A percentile compares a stretch with the other conserved stretches of the same genome.
These are phyloP conservation scores for Micropoecilia bifurca DNA, from an alignment of 2,797 vertebrate species.

Conservation along the genomic window DNA sequence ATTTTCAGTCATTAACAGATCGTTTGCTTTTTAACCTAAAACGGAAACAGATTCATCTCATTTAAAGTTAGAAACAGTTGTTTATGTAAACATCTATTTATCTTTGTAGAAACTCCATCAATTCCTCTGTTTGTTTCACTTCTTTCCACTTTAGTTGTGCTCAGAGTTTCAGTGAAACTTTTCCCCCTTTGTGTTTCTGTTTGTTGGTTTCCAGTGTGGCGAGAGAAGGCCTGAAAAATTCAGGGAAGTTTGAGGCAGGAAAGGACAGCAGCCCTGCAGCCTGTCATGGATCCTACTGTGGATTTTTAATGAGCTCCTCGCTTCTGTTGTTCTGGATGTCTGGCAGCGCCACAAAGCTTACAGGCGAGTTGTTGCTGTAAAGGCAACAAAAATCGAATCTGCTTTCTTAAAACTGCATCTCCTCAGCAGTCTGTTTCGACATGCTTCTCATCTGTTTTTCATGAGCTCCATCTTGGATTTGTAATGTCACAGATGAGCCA, in stretches of 20 bases:
- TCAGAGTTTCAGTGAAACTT: conserved; percentile 31
- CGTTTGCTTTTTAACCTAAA: neutral
- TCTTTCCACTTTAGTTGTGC: neutral
- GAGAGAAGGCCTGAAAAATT: conserved; percentile 53
- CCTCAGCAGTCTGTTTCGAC: conserved; percentile 13
- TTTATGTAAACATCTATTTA: neutral
- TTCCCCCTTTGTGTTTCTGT: conserved; percentile 10
- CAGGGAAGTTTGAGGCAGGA: conserved; percentile 34
- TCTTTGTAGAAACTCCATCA: neutral
- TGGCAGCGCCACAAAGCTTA: neutral
- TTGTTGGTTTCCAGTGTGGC: conserved; percentile 12
- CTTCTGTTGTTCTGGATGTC: conserved; percentile 10
- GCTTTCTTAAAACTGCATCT: conserved; percentile 15
- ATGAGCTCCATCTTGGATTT: conserved; percentile 31
- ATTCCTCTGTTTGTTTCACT: neutral
- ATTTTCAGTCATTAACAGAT: neutral
- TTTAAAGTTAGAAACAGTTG: neutral
- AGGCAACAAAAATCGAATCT: conserved; percentile 26
- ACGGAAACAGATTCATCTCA: neutral
- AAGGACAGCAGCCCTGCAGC: conserved; percentile 25
- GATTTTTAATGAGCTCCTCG: conserved; percentile 56
- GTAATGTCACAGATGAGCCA: conserved; percentile 50
- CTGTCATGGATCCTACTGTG: conserved; percentile 33
- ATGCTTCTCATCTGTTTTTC: conserved; percentile 29
- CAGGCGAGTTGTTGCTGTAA: conserved; percentile 31